Base-by-base conservation (phyloP, 2,797 vertebrate species). In the Orestias chungarensis region DNA sequence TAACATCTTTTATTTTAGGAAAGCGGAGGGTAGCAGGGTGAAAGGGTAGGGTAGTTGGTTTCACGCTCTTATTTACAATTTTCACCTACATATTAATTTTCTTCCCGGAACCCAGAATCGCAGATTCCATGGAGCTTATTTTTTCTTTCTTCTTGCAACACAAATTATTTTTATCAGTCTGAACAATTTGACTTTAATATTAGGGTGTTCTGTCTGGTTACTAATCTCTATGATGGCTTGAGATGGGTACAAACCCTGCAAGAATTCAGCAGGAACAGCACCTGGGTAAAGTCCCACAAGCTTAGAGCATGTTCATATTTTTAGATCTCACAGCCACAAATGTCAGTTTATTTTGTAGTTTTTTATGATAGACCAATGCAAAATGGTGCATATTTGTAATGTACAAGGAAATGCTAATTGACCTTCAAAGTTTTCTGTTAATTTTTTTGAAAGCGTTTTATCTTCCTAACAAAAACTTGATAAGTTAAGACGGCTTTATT, bases 1-100 rank as follows among this genome's bases (percentile, higher is more conserved):
- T 46, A 43, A 68, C 52, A 49, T 75, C 38, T 75, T 84, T 86
- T 85, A 86, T 84, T 88, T 88, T 76, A 52, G 74, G 66, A 77
- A 64, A 49, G 66, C 23, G 3, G 46, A 40, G 72, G 29, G 42
- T 42, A 78, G 64, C 9, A 12, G n/a, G 66, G 17, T 42, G 61
- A 62, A 44, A 10, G 40, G 31, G 59, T 47, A 10, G 40, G 31
- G 59, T 38, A 52, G 50, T 3, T 27, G 54, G n/a, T 47, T 23
- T 69, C 78, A 80, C 74, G 52, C 74, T 68, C 33, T 62, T 38
- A 31, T 62, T 70, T 71, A 70, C 42, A 80, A 81, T 86, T 65
- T 78, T 85, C 62, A 64, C 25, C 50, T 46, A 75, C 77, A 59
- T 75, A 33, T 57, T 43, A 17, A 29, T 65, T 47, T 73, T 68